Conservation (phyloP, 2,888 invertebrate genomes). For the Cephus nigrinus region DNA sequence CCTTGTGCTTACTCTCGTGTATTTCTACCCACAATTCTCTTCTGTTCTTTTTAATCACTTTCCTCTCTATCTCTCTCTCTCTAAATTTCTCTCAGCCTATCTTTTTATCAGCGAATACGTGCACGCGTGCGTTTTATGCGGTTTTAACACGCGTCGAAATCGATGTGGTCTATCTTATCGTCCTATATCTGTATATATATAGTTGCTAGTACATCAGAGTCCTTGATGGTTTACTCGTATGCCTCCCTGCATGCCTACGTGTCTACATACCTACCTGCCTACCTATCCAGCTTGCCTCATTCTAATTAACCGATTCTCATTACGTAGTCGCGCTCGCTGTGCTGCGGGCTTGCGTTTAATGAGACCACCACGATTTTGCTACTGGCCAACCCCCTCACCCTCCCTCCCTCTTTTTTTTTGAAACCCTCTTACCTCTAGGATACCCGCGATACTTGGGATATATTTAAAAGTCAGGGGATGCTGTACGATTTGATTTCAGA, state of each 20-base stretch:
- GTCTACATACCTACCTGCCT: neutral
- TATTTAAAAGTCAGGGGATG: too few species aligned
- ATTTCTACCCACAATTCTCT: constrained; percentile 9
- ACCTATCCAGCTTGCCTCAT: constrained; percentile 32
- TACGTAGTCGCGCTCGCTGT: constrained; percentile 51
- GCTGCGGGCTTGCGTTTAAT: constrained; percentile 52
- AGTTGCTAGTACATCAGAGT: neutral
- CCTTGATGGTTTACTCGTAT: neutral
- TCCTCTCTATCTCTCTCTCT: constrained; percentile 18
- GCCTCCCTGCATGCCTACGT: neutral
- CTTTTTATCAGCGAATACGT: constrained; percentile 8
- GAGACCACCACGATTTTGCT: constrained; percentile 52
- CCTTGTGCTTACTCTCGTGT: neutral
- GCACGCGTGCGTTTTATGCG: constrained; percentile 1
- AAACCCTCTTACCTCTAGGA: neutral
- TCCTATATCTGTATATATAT: neutral
- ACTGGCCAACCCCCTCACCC: constrained; percentile 9
- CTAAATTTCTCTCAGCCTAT: neutral
- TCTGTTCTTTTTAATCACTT: constrained; percentile 21
- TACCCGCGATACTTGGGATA: too few species aligned
- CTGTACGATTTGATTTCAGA: too few species aligned
- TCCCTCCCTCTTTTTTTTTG: neutral
- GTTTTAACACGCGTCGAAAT: neutral
- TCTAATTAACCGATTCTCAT: constrained; percentile 64
- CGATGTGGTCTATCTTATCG: neutral